Conservation (phyloP, 2,888 invertebrate genomes). For the Archaeoteleia sp. region DNA sequence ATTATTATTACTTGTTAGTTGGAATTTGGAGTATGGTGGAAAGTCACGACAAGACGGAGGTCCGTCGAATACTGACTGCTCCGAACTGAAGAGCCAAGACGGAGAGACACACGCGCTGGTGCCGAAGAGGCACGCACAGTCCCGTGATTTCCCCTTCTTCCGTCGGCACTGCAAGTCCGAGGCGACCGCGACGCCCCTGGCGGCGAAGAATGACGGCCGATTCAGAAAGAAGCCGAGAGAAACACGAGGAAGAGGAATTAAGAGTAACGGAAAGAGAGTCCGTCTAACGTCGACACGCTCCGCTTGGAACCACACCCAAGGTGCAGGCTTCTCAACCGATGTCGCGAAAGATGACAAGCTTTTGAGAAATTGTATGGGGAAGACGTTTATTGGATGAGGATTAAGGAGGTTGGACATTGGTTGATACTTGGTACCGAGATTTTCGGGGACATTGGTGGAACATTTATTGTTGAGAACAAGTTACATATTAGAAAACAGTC, state of each 20-base stretch:
- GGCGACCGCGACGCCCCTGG: constrained; percentile 68
- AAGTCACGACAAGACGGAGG: constrained; percentile 34
- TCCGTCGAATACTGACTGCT: constrained; percentile 55
- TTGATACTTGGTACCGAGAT: no score
- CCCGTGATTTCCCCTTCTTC: constrained; percentile 67
- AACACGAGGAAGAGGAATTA: constrained; percentile 55
- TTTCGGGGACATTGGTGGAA: no score
- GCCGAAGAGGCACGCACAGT: constrained; percentile 60
- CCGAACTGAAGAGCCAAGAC: constrained; percentile 60
- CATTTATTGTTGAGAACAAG: no score
- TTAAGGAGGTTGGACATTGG: no score
- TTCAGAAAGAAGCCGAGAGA: constrained; percentile 58
- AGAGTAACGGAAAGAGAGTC: constrained; percentile 52
- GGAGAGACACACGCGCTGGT: constrained; percentile 66
- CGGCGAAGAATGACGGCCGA: constrained; percentile 68
- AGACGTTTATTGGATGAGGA: no score
- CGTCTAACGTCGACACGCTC: constrained; percentile 43
- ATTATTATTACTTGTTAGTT: not conserved
- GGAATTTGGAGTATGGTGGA: not conserved
- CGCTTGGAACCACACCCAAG: constrained; percentile 59
- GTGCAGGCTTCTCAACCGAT: constrained; percentile 35
- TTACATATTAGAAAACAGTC: no score
- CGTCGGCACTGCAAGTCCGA: no score
- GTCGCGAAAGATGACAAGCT: constrained; percentile 35
- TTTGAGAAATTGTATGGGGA: constrained; percentile 34